Base-by-base conservation (phyloP, 1,140 invertebrate species). In the Acromyrmex charruanus region DNA sequence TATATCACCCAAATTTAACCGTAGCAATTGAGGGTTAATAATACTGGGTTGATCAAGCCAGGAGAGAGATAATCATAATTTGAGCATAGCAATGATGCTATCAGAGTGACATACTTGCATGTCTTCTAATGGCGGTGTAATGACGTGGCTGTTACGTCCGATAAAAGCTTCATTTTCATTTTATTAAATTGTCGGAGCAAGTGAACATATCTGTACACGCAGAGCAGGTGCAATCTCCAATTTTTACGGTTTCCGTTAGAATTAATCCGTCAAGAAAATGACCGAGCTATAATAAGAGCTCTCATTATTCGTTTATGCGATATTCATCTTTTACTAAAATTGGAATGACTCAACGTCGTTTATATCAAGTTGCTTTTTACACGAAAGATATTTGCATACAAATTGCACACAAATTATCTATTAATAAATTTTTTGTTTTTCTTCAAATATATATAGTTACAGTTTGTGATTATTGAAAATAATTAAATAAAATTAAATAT, bases 31-130 rank as follows among this genome's bases (percentile, higher is more conserved):
- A 82, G 53, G 55, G 68, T 82, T 82, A 39, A 72, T 74, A 82
- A 82, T 82, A 51, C n/a, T 69, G 18, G 7, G 53, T 59, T 74
- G 69, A 69, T 74, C 68, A 61, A 72, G 25, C 14, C 63, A 66
- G 51, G 21, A 59, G 66, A 81, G 61, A 69, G 55, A 72, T 49
- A 72, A 82, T 82, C 68, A 74, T 74, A 72, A 82, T 28, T 59
- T 74, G 55, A 74, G 68, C 66, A 35, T 72, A 72, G 79, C 80
- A 82, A 82, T 82, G 80, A 82, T 82, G 68, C 61, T 82, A 82
- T 77, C 74, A 85, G 35, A 12, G 59, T 79, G 74, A 85, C 74
- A 85, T 53, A 77, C 71, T 85, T 66, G 44, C 71, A 31, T 18
- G 53, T 65, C 55, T 61, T 12, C 21, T 82, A 82, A 82, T 74